A percentile compares a stretch with the other conserved stretches of the same genome.
Conservation (phyloP, 1,140 invertebrate genomes). For the Brachionus paranguensis region DNA sequence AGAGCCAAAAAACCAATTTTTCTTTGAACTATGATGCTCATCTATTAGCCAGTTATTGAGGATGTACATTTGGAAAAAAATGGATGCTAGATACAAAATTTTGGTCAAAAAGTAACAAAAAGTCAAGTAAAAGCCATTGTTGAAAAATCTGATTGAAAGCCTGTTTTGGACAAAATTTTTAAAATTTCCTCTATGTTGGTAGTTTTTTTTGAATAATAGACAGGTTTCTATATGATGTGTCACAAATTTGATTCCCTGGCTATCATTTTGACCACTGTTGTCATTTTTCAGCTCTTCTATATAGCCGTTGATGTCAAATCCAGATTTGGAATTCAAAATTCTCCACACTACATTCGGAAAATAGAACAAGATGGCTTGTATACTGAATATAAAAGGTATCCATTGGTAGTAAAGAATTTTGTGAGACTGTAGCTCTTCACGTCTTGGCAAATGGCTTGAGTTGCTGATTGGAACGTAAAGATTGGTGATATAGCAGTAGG, state of each 20-base stretch:
- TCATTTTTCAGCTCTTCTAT: constrained; percentile 9
- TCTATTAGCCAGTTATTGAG: constrained; percentile 13
- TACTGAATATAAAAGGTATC: constrained; percentile 41
- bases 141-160: background rate
- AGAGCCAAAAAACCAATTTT: background rate
- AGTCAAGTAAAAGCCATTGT: background rate
- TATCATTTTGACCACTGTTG: background rate
- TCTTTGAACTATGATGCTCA: background rate
- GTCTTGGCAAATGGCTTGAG: background rate
- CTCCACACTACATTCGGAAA: constrained; percentile 40
- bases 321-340: background rate
- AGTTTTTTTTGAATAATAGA: background rate
- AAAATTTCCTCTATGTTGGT: constrained; percentile 1
- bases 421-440: background rate
- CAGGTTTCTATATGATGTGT: constrained; percentile 7
- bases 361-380: constrained; percentile 41
- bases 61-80: constrained; percentile 2
- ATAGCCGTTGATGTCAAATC: constrained; percentile 19
- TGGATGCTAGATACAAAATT: background rate
- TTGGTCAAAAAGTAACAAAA: background rate
- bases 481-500: constrained; percentile 25
- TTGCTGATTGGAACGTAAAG: constrained; percentile 12
- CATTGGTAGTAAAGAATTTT: constrained; percentile 42
- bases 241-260: background rate
- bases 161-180: background rate